Conservation (phyloP, 2,888 invertebrate genomes). For the Craniophora ligustri region DNA sequence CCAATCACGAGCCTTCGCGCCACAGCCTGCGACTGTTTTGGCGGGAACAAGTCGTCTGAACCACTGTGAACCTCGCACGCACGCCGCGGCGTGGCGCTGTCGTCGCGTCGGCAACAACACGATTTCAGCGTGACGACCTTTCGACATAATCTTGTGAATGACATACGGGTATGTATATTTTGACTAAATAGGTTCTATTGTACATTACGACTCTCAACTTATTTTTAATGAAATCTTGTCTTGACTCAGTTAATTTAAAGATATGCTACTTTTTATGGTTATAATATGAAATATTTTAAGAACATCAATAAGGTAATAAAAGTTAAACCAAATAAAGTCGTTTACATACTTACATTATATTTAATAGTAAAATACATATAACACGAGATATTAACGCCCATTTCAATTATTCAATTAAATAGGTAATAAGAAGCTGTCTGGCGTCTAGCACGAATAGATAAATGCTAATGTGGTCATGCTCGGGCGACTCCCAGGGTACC, state of each 20-base stretch:
- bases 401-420: conserved; percentile 62
- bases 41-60: conserved; percentile 73
- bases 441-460: conserved; percentile 62
- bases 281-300: neutral
- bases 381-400: conserved; percentile 45
- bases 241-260: neutral
- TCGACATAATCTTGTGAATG: conserved; percentile 71
- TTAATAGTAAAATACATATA: conserved; percentile 32
- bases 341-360: conserved; percentile 1
- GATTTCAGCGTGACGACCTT: conserved; percentile 75
- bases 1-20: conserved; percentile 86
- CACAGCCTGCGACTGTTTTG: conserved; percentile 86
- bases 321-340: neutral
- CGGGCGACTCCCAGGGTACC: conserved; percentile 54
- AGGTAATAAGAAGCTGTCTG: conserved; percentile 58
- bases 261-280: neutral
- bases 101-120: conserved; percentile 64
- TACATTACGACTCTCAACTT: conserved; percentile 14
- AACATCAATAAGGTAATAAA: neutral
- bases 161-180: conserved; percentile 65
- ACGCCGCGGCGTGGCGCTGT: conserved; percentile 66
- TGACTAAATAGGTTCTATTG: conserved; percentile 46
- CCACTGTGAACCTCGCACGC: conserved; percentile 59
- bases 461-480: conserved; percentile 67
- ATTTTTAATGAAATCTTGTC: conserved; percentile 6